phyloP scores from a whole-genome alignment of 2,888 invertebrate genomes.

The Drosophila rellima region DNA sequence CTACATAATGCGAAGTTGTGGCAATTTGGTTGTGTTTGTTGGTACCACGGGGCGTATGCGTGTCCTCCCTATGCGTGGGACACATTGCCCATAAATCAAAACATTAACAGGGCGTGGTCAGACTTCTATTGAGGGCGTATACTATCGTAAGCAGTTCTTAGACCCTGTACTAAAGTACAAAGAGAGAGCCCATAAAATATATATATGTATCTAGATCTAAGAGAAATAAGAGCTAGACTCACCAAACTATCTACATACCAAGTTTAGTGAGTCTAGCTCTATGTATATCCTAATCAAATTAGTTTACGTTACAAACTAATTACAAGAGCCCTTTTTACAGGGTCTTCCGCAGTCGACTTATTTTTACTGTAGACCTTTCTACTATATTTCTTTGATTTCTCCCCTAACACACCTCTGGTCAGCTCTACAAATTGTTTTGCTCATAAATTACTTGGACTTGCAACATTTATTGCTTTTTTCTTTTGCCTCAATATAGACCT shows the following conservation, averaged over 20 bases:
- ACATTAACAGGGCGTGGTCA: constrained; percentile 75
- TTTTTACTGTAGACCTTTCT: background rate
- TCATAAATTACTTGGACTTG: constrained; percentile 64
- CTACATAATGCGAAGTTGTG: constrained; percentile 16
- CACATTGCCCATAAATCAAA: constrained; percentile 67
- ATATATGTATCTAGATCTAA: no score
- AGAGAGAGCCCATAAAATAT: no score
- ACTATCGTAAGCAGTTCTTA: background rate
- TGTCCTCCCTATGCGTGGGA: constrained; percentile 18
- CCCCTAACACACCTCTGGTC: background rate
- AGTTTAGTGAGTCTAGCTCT: no score
- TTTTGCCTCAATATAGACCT: constrained; percentile 11
- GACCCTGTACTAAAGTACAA: background rate
- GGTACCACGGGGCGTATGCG: constrained; percentile 45
- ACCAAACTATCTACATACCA: no score
- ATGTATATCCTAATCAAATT: no score
- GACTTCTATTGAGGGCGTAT: constrained; percentile 9
- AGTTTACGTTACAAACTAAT: no score
- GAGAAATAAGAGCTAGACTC: no score
- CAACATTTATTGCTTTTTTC: constrained; percentile 42
- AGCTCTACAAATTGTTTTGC: constrained; percentile 70
- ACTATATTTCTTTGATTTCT: background rate
- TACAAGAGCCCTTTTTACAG: background rate
- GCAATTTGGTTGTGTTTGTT: constrained; percentile 31
- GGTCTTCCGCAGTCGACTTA: background rate